Conservation (phyloP, 2,888 invertebrate genomes). For the Catonia carolina region DNA sequence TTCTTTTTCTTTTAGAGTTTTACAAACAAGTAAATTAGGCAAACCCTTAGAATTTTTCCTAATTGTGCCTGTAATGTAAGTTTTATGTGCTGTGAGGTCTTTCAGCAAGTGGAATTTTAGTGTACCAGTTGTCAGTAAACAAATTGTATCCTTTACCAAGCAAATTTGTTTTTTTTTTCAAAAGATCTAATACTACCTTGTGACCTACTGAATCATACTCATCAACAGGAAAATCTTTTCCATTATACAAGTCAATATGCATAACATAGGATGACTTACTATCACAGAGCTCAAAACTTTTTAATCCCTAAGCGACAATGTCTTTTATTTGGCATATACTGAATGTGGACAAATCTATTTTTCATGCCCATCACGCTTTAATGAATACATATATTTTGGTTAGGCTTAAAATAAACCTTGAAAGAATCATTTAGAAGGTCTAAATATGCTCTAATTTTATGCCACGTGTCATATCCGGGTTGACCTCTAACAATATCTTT, state of each 20-base stretch:
- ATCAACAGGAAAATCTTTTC: background rate
- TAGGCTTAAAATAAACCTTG: background rate
- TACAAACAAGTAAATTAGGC: slow-evolving; percentile 1
- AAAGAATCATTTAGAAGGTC: slow-evolving; percentile 6
- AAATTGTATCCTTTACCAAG: slow-evolving; percentile 17
- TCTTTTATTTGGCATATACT: slow-evolving; percentile 17
- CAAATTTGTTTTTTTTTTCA: background rate
- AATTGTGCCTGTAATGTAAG: slow-evolving; percentile 15
- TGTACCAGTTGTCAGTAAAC: slow-evolving; percentile 18
- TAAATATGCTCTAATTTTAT: slow-evolving; percentile 1
- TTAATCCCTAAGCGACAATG: slow-evolving; percentile 15
- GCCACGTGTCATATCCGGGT: slow-evolving; percentile 13
- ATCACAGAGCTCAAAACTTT: slow-evolving; percentile 14
- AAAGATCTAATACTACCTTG: too few relatives aligned
- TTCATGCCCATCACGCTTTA: slow-evolving; percentile 17
- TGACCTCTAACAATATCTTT: too few relatives aligned
- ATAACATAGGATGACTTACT: slow-evolving; percentile 12
- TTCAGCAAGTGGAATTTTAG: slow-evolving; percentile 13
- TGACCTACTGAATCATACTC: background rate
- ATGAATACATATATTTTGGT: slow-evolving; percentile 6
- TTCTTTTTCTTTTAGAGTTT: background rate
- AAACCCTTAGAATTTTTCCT: slow-evolving; percentile 19
- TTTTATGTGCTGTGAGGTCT: background rate
- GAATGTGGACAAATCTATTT: slow-evolving; percentile 6
- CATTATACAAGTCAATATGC: slow-evolving; percentile 1